A percentile compares a stretch with the other conserved stretches of the same genome.
Evolutionary conservation across 1,140 invertebrate species (phyloP).

Genomic region (Ericerus pela): DNA sequence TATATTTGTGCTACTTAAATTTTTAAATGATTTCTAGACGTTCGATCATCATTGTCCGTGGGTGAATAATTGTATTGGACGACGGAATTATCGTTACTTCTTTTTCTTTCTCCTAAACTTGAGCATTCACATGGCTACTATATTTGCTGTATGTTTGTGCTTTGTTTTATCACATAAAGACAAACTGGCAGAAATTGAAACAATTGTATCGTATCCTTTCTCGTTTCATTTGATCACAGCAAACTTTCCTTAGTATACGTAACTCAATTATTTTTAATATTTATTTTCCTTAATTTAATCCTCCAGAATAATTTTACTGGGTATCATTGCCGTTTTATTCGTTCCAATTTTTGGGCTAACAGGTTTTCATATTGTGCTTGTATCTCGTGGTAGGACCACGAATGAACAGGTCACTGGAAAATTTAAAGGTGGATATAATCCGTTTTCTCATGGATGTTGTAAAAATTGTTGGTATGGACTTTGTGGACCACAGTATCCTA

Average conservation of each 20-base stretch:
- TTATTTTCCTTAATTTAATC: slow-evolving; percentile 13
- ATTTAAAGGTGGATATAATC: slow-evolving; percentile 93
- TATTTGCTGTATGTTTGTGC: slow-evolving; percentile 83
- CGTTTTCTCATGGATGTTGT: slow-evolving; percentile 85
- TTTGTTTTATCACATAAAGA: slow-evolving; percentile 78
- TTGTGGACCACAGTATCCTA: slow-evolving; percentile 92
- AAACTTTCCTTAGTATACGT: not conserved
- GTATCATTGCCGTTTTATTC: slow-evolving; percentile 48
- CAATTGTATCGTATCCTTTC: slow-evolving; percentile 87
- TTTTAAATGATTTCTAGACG: slow-evolving; percentile 52
- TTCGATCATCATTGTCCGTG: slow-evolving; percentile 99
- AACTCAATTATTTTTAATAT: not conserved
- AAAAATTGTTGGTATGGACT: slow-evolving; percentile 88
- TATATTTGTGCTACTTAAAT: not conserved
- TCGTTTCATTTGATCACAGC: not conserved
- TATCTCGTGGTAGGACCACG: slow-evolving; percentile 95
- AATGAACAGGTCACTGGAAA: slow-evolving; percentile 99
- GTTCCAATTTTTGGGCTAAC: slow-evolving; percentile 96
- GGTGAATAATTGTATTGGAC: slow-evolving; percentile 99
- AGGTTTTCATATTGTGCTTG: slow-evolving; percentile 92
- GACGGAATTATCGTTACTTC: slow-evolving; percentile 95
- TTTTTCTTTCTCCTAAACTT: slow-evolving; percentile 95
- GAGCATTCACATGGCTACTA: slow-evolving; percentile 91
- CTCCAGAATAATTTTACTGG: slow-evolving; percentile 15
- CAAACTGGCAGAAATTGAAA: slow-evolving; percentile 57